Evolutionary conservation across 2,113 vertebrate species (phyloP).

Genomic region (Takifugu flavidus): DNA sequence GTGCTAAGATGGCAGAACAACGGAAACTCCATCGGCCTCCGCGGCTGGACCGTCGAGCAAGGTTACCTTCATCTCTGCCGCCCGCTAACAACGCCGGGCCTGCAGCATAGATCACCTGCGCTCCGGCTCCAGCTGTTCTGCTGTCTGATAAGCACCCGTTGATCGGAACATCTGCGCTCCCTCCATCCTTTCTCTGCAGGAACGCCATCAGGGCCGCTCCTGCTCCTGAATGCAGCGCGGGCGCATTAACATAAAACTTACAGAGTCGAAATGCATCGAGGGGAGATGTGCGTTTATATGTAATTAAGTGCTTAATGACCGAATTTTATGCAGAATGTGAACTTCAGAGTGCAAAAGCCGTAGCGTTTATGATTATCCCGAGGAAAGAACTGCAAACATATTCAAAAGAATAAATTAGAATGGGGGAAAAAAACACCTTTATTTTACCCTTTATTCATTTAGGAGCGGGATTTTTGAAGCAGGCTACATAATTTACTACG

Average conservation of each 20-base stretch:
- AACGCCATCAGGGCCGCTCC: neutral
- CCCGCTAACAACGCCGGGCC: conserved; percentile 11
- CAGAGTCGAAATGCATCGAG: conserved; percentile 14
- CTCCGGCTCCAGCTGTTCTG: neutral
- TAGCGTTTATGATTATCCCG: conserved; percentile 16
- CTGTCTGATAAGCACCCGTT: neutral
- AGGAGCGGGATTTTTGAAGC: conserved; percentile 30
- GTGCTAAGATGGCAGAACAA: conserved; percentile 39
- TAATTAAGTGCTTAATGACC: conserved; percentile 25
- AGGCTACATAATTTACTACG: conserved; percentile 33
- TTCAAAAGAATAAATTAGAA: conserved; percentile 43
- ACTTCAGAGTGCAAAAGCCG: conserved; percentile 20
- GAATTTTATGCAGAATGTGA: conserved; percentile 24
- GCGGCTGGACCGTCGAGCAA: conserved; percentile 33
- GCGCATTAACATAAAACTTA: conserved; percentile 15
- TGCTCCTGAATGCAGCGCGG: no score
- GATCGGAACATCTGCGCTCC: conserved; percentile 2
- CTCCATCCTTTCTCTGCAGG: no score
- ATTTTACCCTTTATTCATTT: conserved; percentile 33
- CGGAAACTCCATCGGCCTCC: conserved; percentile 35
- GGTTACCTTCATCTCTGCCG: conserved; percentile 40
- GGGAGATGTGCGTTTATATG: conserved; percentile 18
- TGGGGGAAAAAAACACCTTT: conserved; percentile 25
- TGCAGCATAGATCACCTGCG: conserved; percentile 23
- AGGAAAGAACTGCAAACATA: conserved; percentile 21